phyloP scores from a whole-genome alignment of 1,140 invertebrate genomes.

The Batillaria attramentaria region DNA sequence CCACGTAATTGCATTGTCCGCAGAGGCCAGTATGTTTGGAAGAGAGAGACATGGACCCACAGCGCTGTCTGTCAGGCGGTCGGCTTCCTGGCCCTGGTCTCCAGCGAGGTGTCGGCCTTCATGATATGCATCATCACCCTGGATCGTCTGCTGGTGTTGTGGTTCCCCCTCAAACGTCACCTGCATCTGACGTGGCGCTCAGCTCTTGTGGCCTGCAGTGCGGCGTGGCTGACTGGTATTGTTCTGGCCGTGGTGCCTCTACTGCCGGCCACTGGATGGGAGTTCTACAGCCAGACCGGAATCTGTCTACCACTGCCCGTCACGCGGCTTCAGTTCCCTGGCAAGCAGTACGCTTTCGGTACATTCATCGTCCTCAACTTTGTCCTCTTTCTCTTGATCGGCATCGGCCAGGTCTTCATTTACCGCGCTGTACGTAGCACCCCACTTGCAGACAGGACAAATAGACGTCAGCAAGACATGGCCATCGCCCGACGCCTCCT shows the following conservation, averaged over 20 bases:
- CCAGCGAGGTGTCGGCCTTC: not conserved
- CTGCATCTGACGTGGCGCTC: not conserved
- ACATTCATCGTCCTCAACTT: not conserved
- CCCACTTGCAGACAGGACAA: not conserved
- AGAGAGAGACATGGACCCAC: not conserved
- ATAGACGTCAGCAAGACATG: not conserved
- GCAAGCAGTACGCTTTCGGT: not conserved
- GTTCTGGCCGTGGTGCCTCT: not conserved
- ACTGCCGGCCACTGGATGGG: not conserved
- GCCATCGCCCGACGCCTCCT: not conserved
- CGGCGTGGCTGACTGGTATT: not conserved
- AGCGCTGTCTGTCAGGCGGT: not conserved
- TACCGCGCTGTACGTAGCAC: constrained; percentile 1
- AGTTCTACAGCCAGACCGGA: constrained; percentile 12
- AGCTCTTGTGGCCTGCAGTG: not conserved
- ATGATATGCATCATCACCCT: not conserved
- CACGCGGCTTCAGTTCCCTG: not conserved
- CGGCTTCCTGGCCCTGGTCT: not conserved
- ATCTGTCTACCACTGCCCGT: constrained; percentile 17
- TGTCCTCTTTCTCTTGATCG: not conserved
- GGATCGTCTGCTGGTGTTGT: not conserved
- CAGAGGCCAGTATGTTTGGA: not conserved
- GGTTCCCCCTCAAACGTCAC: constrained; percentile 1
- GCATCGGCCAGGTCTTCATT: not conserved
- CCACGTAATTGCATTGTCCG: no score